Conservation (phyloP, 2,888 invertebrate genomes). For the Protophormia terraenovae region DNA sequence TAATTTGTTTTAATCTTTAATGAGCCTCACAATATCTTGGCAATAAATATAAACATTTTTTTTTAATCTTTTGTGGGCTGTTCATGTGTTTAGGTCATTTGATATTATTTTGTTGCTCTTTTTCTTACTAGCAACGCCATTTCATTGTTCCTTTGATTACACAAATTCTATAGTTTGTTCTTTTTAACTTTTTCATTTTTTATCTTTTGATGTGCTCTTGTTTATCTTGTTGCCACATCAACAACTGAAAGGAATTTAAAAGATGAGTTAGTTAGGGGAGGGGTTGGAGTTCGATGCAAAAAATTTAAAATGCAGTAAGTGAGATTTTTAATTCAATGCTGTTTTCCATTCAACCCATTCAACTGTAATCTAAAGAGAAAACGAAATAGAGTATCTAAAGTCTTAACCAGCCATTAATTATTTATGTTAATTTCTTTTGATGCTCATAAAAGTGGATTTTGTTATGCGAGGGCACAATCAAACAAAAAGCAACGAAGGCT, state of each 20-base stretch:
- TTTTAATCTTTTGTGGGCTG: slow-evolving; percentile 52
- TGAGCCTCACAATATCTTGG: slow-evolving; percentile 20
- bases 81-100: slow-evolving; percentile 41
- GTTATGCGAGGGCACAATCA: slow-evolving; percentile 8
- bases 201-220: slow-evolving; percentile 46
- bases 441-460: slow-evolving; percentile 52
- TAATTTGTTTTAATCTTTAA: slow-evolving; percentile 51
- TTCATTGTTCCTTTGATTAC: slow-evolving; percentile 46
- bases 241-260: slow-evolving; percentile 1
- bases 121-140: slow-evolving; percentile 41
- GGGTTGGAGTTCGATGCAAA: no score
- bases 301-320: slow-evolving; percentile 16
- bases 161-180: slow-evolving; percentile 23
- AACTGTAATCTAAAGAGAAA: slow-evolving; percentile 32
- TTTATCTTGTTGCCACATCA: slow-evolving; percentile 14
- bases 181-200: slow-evolving; percentile 48
- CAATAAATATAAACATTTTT: not conserved
- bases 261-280: not conserved
- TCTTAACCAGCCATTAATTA: slow-evolving; percentile 59
- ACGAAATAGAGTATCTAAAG: slow-evolving; percentile 50
- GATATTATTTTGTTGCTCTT: not conserved
- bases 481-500: not conserved
- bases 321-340: slow-evolving; percentile 39
- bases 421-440: slow-evolving; percentile 62
- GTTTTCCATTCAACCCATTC: slow-evolving; percentile 20